Conservation (phyloP, 2,797 vertebrate species). For the Melopsittacus undulatus region DNA sequence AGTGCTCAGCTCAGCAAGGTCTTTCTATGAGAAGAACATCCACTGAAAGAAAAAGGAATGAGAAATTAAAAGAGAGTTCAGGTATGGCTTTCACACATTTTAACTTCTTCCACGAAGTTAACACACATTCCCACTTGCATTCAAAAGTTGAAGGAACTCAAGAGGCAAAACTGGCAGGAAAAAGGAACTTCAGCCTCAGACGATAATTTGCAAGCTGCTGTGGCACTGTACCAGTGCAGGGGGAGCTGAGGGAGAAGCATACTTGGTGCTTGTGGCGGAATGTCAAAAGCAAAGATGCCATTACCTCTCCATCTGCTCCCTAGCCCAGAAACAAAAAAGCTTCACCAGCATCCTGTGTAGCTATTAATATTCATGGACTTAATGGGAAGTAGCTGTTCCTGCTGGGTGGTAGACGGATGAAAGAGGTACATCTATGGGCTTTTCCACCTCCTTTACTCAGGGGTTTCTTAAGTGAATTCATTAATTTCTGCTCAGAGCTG, state of each 20-base stretch:
- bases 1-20: background rate
- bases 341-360: background rate
- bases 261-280: accelerated
- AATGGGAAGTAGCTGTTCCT: background rate
- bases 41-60: background rate
- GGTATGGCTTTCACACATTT: background rate
- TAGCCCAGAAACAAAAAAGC: background rate
- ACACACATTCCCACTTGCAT: background rate
- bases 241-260: background rate
- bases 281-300: background rate
- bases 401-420: background rate
- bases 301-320: background rate
- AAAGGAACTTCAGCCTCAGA: background rate
- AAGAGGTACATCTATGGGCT: background rate
- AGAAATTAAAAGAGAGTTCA: background rate
- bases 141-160: background rate
- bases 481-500: background rate
- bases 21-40: background rate
- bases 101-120: background rate
- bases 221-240: accelerated
- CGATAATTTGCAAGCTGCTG: background rate
- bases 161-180: background rate
- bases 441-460: background rate
- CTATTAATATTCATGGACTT: background rate
- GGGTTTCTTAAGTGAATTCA: background rate